Evolutionary conservation across 2,113 vertebrate species (phyloP), one percentile per base, ranked within the genome.

Genomic region (Hemibagrus wyckioides): DNA sequence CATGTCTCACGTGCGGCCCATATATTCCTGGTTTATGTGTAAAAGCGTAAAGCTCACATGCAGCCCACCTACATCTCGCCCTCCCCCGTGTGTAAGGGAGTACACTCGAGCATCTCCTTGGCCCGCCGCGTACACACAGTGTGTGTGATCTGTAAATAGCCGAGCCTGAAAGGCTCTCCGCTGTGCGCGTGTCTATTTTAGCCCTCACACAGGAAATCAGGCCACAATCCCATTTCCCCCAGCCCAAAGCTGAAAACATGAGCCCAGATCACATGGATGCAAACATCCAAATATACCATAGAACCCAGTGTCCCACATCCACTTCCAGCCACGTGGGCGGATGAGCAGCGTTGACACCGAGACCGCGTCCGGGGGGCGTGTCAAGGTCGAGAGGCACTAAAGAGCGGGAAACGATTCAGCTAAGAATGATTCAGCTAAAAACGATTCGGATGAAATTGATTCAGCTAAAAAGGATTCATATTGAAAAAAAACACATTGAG

Each of bases 141-240:
- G 91, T 88, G 92, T 91, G 94, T 85, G 83, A 71, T 89, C 94
- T 94, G 94, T 94, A 95, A 95, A 95, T 95, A 95, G 94, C 92
- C 90, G 48, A 92, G 93, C 94, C 92, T 92, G 92, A 89, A 94
- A 93, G 92, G 91, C 92, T 94, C 94, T 94, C 95, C 92, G 93
- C 95, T 95, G 94, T 91, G 94, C 94, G 93, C 93, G 94, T 93
- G 93, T 94, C 94, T 95, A 94, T 95, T 95, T 95, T 95, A 92
- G 93, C 93, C 93, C 93, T 94, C 92, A 94, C 92, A 93, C 93
- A 95, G 95, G 93, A 95, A 95, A 95, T 92, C 94, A 94, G 94
- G 94, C 93, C 94, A 94, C 94, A 87, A 86, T 84, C 84, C 88
- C 86, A 73, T 89, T 88, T 83, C 87, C 87, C 85, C 69, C 82